Evolutionary conservation across 2,797 vertebrate species (phyloP).

Genomic region (Dicrostonyx torquatus): DNA sequence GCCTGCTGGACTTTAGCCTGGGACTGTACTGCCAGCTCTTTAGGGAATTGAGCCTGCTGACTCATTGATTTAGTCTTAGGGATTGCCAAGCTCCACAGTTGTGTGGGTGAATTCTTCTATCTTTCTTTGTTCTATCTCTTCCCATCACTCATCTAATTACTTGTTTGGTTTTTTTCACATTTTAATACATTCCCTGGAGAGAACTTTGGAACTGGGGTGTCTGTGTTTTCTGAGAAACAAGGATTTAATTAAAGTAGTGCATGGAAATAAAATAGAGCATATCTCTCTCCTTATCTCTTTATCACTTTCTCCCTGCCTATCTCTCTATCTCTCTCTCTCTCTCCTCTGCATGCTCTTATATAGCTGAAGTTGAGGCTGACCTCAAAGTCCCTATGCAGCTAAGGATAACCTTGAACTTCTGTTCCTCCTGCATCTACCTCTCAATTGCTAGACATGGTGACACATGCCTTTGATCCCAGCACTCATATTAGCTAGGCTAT

Average conservation of each 20-base stretch:
- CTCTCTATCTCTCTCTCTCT: too few species aligned
- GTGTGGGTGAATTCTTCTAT: not conserved
- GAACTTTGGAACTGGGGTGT: not conserved
- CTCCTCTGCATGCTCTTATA: not conserved
- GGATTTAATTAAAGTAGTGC: not conserved
- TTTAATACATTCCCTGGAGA: not conserved
- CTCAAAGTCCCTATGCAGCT: not conserved
- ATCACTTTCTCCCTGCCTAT: not conserved
- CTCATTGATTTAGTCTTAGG: not conserved
- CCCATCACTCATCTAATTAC: not conserved
- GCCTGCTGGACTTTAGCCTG: not conserved
- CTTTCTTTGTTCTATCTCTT: not conserved
- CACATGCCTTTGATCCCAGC: not conserved
- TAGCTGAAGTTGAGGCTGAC: not conserved
- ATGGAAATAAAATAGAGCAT: not conserved
- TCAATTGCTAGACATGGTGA: not conserved
- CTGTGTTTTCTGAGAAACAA: not conserved
- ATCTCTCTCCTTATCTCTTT: not conserved
- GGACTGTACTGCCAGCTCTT: not conserved
- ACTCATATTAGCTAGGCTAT: not conserved
- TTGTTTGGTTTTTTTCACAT: not conserved
- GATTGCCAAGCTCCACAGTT: not conserved
- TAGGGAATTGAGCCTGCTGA: too few species aligned
- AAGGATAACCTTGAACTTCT: not conserved
- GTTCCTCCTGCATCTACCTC: not conserved